Conservation (phyloP, 2,113 vertebrate genomes). For the Gracilinanus agilis region DNA sequence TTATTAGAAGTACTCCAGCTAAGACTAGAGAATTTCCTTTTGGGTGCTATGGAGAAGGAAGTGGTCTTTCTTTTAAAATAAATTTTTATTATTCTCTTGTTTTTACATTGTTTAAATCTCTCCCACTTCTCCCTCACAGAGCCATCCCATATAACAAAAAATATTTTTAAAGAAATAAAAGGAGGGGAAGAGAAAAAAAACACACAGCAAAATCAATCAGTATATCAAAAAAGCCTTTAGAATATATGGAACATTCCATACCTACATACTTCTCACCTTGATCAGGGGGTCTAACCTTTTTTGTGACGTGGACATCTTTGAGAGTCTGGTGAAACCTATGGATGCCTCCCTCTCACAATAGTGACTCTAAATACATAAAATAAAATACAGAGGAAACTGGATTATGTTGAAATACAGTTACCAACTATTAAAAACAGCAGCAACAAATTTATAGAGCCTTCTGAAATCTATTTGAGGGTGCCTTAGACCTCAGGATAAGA, state of each 20-base stretch:
- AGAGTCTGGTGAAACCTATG: too few relatives aligned
- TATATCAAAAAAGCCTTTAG: background rate
- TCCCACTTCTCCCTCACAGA: background rate
- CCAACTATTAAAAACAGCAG: background rate
- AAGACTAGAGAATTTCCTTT: background rate
- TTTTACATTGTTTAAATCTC: background rate
- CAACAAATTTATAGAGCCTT: background rate
- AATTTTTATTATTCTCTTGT: background rate
- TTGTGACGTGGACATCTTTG: background rate
- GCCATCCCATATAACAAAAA: background rate
- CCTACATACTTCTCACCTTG: background rate
- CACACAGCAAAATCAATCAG: too few relatives aligned
- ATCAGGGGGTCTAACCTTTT: background rate
- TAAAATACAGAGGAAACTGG: background rate
- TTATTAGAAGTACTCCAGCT: background rate
- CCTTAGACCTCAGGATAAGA: background rate
- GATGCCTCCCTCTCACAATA: background rate
- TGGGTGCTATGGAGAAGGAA: background rate
- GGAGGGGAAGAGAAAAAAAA: background rate
- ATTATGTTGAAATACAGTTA: background rate
- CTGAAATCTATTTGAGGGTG: background rate
- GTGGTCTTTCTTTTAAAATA: background rate
- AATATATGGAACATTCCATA: background rate
- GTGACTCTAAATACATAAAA: background rate
- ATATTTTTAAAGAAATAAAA: background rate